These are phyloP conservation scores for Telmatherina bonti DNA, from an alignment of 2,797 vertebrate species.

Conservation along the genomic window DNA sequence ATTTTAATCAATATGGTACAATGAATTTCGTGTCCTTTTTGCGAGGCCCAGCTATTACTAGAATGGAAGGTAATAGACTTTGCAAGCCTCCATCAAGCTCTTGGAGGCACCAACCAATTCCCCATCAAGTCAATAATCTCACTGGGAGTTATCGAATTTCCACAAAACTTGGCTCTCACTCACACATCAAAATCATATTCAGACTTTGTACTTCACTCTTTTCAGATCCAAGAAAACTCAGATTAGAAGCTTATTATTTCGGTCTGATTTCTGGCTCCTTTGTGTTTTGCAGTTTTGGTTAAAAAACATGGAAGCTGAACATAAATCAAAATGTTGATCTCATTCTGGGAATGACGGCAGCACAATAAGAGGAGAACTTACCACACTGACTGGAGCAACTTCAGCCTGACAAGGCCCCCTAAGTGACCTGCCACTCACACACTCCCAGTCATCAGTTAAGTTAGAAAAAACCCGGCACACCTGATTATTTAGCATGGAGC, in stretches of 20 bases:
- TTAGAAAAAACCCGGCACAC: background rate
- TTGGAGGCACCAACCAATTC: slow-evolving; percentile 55
- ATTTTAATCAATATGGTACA: slow-evolving; percentile 67
- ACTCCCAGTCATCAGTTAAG: slow-evolving; percentile 7
- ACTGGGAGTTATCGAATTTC: slow-evolving; percentile 45
- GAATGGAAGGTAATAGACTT: slow-evolving; percentile 61
- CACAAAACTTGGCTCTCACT: slow-evolving; percentile 28
- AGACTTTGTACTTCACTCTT: slow-evolving; percentile 4
- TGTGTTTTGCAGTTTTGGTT: slow-evolving; percentile 22
- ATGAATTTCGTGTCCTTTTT: slow-evolving; percentile 46
- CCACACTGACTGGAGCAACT: slow-evolving; percentile 31
- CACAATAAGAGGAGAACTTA: slow-evolving; percentile 43
- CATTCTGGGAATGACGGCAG: slow-evolving; percentile 40
- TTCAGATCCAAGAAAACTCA: slow-evolving; percentile 12
- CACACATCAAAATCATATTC: slow-evolving; percentile 11
- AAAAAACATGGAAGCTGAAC: slow-evolving; percentile 33
- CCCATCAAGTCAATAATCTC: slow-evolving; percentile 68
- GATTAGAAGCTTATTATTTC: slow-evolving; percentile 9
- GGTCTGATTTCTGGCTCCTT: slow-evolving; percentile 24
- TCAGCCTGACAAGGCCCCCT: slow-evolving; percentile 46
- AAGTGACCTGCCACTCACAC: slow-evolving; percentile 64
- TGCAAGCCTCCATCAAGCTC: slow-evolving; percentile 45
- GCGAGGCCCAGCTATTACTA: slow-evolving; percentile 45
- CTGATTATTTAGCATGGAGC: background rate
- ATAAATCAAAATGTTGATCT: slow-evolving; percentile 40